Base-by-base conservation (phyloP, 2,888 invertebrate species). In the Agriopis aurantiaria region DNA sequence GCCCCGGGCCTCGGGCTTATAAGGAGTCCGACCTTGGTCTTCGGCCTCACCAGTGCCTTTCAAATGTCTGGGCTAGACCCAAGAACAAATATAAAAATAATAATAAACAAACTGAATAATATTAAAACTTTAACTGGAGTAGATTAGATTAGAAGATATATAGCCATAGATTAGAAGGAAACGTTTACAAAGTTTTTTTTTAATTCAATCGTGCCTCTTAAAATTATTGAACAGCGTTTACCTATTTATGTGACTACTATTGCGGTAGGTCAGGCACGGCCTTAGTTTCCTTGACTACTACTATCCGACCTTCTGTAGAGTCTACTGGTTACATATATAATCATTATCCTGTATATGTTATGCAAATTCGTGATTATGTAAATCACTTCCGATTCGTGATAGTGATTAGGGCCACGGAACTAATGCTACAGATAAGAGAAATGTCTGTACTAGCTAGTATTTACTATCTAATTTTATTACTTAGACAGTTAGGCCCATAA, bases 271-370 rank as follows among this genome's bases (percentile, higher is more conserved):
- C 59, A 33, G 33, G 33, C 46, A 12, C 41, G 57, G 5, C 8
- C 56, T 8, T 55, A 55, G 40, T 55, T 3, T 56, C 56, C 43
- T 56, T 43, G 58, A 46, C 23, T 46, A 58, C 17, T 46, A 10
- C 11, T 9, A 40, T 14, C 17, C 40, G 48, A 65, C 65, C 65
- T 65, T 65, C 65, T 33, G 7, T 59, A 12, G n/a, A 56, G 40
- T 56, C 8, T 9, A 40, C 64, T 46, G 8, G 14, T 52, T 45
- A 51, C 23, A 61, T 33, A 40, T 43, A 52, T 52, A 58, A 52
- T 48, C 43, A 56, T 57, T 62, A 63, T 66, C 68, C 68, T 62
- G 55, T 41, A 53, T 55, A 60, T 60, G 66, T 41, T 55, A 60
- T 60, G 66, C 43, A 45, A 60, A 60, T 60, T 61, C 45, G 14